These are phyloP conservation scores for Montipora foliosa DNA, from an alignment of 64 coral and sea anemone species.

Conservation along the genomic window DNA sequence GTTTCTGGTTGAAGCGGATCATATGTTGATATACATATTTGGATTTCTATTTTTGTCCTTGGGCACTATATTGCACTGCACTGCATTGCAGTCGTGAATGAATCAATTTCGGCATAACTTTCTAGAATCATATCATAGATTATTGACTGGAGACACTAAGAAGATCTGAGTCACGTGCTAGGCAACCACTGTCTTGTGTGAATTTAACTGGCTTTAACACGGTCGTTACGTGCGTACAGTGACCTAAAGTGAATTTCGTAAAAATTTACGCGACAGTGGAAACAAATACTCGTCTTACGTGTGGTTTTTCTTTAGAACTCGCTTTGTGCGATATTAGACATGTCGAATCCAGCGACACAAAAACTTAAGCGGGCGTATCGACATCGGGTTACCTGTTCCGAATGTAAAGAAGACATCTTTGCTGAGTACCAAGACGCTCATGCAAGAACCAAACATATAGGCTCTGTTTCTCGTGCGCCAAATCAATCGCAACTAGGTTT, in stretches of 20 bases:
- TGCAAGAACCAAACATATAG: slow-evolving; percentile 18
- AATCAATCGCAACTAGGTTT: slow-evolving; percentile 61
- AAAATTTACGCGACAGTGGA: slow-evolving; percentile 26
- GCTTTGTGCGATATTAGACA: slow-evolving; percentile 10
- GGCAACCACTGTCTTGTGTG: neutral
- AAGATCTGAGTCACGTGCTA: slow-evolving; percentile 40
- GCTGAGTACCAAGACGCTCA: slow-evolving; percentile 20
- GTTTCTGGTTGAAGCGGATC: neutral
- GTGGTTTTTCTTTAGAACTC: slow-evolving; percentile 9
- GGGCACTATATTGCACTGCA: neutral
- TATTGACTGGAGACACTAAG: neutral
- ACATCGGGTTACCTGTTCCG: neutral
- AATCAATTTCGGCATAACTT: slow-evolving; percentile 9
- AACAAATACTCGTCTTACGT: slow-evolving; percentile 5
- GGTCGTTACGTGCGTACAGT: neutral
- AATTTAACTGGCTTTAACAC: neutral
- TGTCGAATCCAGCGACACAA: slow-evolving; percentile 5
- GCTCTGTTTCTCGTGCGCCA: slow-evolving; percentile 21
- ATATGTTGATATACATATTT: neutral
- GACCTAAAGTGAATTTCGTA: neutral
- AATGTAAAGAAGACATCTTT: slow-evolving; percentile 34
- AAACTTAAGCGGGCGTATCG: slow-evolving; percentile 39
- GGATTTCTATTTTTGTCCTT: neutral
- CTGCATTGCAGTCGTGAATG: neutral
- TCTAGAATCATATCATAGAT: neutral